A percentile compares a stretch with the other conserved stretches of the same genome.
Conservation (phyloP, 53 echinoderm and acorn worm genomes). For the Pentamera pediparva region DNA sequence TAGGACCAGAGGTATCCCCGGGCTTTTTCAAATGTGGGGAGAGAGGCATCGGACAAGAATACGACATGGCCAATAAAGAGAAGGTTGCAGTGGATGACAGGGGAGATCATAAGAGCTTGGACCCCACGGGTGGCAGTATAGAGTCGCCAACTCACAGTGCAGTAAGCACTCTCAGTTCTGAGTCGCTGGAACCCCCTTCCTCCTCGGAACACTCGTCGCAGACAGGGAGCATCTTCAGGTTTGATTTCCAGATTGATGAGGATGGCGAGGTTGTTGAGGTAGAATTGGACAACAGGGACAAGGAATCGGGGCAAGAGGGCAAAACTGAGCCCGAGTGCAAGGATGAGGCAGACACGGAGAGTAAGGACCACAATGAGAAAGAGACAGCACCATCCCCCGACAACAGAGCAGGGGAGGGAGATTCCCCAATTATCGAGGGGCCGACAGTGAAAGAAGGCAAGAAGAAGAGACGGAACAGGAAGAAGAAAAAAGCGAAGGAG, state of each 20-base stretch:
- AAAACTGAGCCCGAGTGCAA: background rate
- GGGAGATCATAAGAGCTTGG: too few relatives aligned
- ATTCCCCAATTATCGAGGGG: constrained; percentile 12
- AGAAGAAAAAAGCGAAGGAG: constrained; percentile 16
- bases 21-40: too few relatives aligned
- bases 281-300: too few relatives aligned
- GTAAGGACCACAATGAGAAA: background rate
- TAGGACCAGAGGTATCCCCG: too few relatives aligned
- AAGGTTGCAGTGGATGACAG: too few relatives aligned
- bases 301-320: constrained; percentile 17
- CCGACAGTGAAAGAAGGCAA: constrained; percentile 6
- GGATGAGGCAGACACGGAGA: background rate
- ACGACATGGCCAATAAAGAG: too few relatives aligned
- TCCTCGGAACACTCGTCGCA: constrained; percentile 1
- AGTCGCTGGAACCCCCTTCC: constrained; percentile 3
- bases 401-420: background rate
- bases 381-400: background rate
- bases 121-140: too few relatives aligned
- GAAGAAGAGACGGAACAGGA: constrained; percentile 29
- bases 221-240: constrained; percentile 36
- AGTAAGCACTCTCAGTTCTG: constrained; percentile 14
- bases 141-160: constrained; percentile 20
- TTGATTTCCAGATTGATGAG: constrained; percentile 59
- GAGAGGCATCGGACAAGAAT: too few relatives aligned
- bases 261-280: too few relatives aligned